These are phyloP conservation scores for Hozukius guyotensis DNA, from an alignment of 2,797 vertebrate species.

Conservation along the genomic window DNA sequence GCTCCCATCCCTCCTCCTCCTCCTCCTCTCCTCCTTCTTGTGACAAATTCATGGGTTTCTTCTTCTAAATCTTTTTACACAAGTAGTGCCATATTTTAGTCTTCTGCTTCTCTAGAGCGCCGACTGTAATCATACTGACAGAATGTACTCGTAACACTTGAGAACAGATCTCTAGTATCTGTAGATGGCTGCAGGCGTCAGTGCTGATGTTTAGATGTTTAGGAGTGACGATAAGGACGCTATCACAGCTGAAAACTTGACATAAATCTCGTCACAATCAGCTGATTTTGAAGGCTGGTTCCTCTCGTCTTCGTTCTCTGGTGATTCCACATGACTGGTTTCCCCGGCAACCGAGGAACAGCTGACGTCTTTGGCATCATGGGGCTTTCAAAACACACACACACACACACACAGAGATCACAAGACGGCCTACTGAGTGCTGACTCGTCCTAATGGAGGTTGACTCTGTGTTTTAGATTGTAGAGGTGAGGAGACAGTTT, in stretches of 20 bases:
- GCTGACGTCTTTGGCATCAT: slow-evolving; percentile 64
- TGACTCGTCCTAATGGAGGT: slow-evolving; percentile 20
- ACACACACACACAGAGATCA: slow-evolving; percentile 47
- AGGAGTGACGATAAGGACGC: neutral
- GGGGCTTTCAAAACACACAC: slow-evolving; percentile 45
- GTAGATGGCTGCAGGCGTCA: neutral
- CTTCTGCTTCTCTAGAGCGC: neutral
- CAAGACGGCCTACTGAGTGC: slow-evolving; percentile 45
- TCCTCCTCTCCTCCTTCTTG: neutral
- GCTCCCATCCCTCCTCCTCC: no score
- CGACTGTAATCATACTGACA: neutral
- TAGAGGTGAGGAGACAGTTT: neutral
- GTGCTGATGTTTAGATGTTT: neutral
- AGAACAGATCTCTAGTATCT: neutral
- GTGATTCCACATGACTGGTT: slow-evolving; percentile 60
- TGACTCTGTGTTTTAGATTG: neutral
- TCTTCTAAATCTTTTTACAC: neutral
- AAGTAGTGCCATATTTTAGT: neutral
- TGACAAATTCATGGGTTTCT: neutral
- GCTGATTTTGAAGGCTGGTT: slow-evolving; percentile 47
- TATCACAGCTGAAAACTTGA: neutral
- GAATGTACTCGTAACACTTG: neutral
- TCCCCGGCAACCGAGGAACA: slow-evolving; percentile 42
- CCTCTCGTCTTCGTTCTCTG: slow-evolving; percentile 26
- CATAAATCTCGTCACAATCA: slow-evolving; percentile 29